Base-by-base conservation (phyloP, 2,888 invertebrate genomes). In the Dione vanillae region DNA sequence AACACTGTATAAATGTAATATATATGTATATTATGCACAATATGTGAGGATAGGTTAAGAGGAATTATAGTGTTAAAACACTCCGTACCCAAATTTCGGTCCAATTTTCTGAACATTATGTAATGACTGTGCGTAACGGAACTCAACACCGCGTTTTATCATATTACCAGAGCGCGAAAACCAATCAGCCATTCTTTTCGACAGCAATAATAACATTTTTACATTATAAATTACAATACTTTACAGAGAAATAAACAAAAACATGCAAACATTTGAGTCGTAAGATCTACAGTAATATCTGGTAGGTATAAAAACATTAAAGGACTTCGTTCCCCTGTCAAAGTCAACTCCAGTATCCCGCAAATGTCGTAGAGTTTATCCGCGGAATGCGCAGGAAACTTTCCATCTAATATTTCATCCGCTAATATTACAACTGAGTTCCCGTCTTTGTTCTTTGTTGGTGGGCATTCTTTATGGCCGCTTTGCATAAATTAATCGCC, bases 351-450 rank as follows among this genome's bases (percentile, higher is more conserved):
- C 9, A 88, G 90, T 81, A 87, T 88, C 87, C 90, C 90, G 78
- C 90, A 89, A 92, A 91, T 87, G 90, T 91, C 90, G 87, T 81
- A 72, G 82, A 82, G 78, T 80, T 81, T 72, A 79, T 76, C 79
- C 80, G 79, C 74, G 81, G 85, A 83, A 85, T 85, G 75, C 82
- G 77, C 81, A 81, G 78, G 79, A 82, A 86, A 87, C 84, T 75
- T 89, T 89, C 77, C 80, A 77, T 83, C 82, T 89, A 86, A 89
- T 89, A 90, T 90, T 90, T 91, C 88, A 89, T 74, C 77, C 77
- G 77, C 74, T 85, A 79, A 88, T 82, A 83, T 80, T 78, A 74
- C 79, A 75, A 80, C 83, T 78, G 75, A 83, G 75, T 82, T 82
- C 82, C 80, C 80, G 84, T 87, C 86, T 90, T 90, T 88, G 86